Evolutionary conservation across 2,888 invertebrate species (phyloP), one percentile per base, ranked within the genome.

Genomic region (Lepidocyrtoides sp.): DNA sequence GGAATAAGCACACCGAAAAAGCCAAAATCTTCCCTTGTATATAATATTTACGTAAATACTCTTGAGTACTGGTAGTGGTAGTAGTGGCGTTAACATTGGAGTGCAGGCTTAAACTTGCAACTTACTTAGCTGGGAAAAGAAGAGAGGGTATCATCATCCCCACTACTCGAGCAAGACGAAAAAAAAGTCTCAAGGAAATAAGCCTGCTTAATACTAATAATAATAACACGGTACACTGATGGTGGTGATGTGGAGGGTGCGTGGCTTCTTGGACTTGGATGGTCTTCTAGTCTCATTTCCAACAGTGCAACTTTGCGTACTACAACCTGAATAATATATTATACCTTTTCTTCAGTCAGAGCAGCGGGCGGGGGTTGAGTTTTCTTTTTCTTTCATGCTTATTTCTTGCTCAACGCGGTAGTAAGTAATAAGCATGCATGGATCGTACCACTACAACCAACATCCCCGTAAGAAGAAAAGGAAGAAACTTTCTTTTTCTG

Each of bases 121-220:
- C 29, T 63, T 20, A 20, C 20, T 2, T 2, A 29, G 72, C 4
- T 23, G 4, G 14, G n/a, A 32, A 69, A 51, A 5, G 20, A 66
- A 29, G 48, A 79, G 87, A 79, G 87, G 87, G 79, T 87, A 87
- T 87, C 87, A 87, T 87, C 87, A 86, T 86, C 86, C 86, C 87
- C 79, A 77, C 85, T 41, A 57, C 81, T 81, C 36, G 23, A 81
- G 81, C 86, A 86, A 84, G 75, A 51, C 54, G 75, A 48, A 75
- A 69, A 79, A 54, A 85, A 87, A 87, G 77, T 87, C 81, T 79
- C 66, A 79, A 88, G 88, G 41, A 88, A 87, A 48, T 81, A 88
- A 88, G 88, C 88, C 88, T 66, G 44, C 83, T 83, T 83, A 83
- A 83, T 83, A 83, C 44, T 83, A 83, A 83, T 83, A 83, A 83